phyloP scores from a whole-genome alignment of 1,140 invertebrate genomes.

The Pomacea maculata region DNA sequence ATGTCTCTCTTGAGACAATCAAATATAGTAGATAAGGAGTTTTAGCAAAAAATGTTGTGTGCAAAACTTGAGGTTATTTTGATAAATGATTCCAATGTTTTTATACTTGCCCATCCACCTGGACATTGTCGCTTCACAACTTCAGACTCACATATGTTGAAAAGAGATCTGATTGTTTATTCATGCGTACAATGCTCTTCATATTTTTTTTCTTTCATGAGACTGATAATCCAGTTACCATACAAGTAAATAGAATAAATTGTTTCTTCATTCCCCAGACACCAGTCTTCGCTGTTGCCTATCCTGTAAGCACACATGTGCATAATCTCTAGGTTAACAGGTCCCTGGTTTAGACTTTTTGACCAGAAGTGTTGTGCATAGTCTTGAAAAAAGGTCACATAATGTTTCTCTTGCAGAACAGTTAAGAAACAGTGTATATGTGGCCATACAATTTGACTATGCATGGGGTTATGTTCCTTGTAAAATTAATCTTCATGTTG shows the following conservation, averaged over 20 bases:
- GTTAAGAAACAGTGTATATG: too few relatives aligned
- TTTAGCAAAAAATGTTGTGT: too few relatives aligned
- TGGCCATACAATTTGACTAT: too few relatives aligned
- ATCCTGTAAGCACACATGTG: background rate
- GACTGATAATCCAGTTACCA: background rate
- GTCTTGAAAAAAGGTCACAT: too few relatives aligned
- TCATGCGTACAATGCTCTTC: slow-evolving; percentile 20
- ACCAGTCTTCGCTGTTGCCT: background rate
- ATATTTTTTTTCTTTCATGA: background rate
- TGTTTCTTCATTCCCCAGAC: background rate
- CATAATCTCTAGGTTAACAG: background rate
- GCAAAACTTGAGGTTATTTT: too few relatives aligned
- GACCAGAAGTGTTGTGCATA: too few relatives aligned
- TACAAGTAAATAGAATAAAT: background rate
- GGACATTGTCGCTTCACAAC: slow-evolving; percentile 25
- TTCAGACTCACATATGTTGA: slow-evolving; percentile 25
- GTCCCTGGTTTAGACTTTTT: background rate
- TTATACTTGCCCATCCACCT: slow-evolving; percentile 19
- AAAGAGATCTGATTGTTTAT: slow-evolving; percentile 26
- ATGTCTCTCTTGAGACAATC: too few relatives aligned
- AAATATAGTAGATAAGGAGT: too few relatives aligned
- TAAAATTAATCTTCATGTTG: too few relatives aligned
- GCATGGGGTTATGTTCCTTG: too few relatives aligned
- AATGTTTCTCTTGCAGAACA: too few relatives aligned
- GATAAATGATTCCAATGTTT: too few relatives aligned